phyloP scores from a whole-genome alignment of 2,888 invertebrate species.

The Acrocyrtus sp. region DNA sequence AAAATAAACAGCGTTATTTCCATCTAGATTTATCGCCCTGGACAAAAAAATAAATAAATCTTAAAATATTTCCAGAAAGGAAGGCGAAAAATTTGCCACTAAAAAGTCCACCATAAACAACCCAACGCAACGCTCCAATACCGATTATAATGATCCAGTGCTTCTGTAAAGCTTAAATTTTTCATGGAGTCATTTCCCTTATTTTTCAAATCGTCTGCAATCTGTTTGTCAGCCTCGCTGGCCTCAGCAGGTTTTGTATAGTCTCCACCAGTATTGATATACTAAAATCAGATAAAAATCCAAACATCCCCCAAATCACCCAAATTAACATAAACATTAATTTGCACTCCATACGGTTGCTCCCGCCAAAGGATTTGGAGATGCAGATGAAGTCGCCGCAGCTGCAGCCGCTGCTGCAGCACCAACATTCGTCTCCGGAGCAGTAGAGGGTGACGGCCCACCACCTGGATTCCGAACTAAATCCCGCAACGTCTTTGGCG shows the following conservation, averaged over 20 bases:
- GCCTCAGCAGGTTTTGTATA: constrained; percentile 64
- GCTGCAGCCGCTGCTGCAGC: constrained; percentile 1
- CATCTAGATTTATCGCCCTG: constrained; percentile 88
- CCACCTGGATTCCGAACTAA: constrained; percentile 8
- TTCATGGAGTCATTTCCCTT: constrained; percentile 93
- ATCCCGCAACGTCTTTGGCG: constrained; percentile 24
- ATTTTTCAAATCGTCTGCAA: constrained; percentile 87
- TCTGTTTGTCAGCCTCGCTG: constrained; percentile 68
- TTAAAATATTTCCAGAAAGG: not conserved
- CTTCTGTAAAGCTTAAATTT: constrained; percentile 80
- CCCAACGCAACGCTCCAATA: too few relatives aligned
- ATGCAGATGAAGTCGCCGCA: constrained; percentile 6
- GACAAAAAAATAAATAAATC: constrained; percentile 63
- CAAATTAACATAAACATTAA: constrained; percentile 1
- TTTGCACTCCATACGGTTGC: constrained; percentile 37
- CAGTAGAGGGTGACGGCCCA: not conserved
- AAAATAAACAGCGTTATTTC: constrained; percentile 92
- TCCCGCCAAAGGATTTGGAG: constrained; percentile 28
- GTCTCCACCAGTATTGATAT: constrained; percentile 60
- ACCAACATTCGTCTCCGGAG: not conserved
- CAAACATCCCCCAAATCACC: constrained; percentile 24
- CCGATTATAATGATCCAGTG: constrained; percentile 83
- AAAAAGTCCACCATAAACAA: not conserved
- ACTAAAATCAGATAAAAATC: constrained; percentile 66
- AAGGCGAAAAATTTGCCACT: not conserved